Base-by-base conservation (phyloP, 2,888 invertebrate genomes). In the Conchocele bisecta region DNA sequence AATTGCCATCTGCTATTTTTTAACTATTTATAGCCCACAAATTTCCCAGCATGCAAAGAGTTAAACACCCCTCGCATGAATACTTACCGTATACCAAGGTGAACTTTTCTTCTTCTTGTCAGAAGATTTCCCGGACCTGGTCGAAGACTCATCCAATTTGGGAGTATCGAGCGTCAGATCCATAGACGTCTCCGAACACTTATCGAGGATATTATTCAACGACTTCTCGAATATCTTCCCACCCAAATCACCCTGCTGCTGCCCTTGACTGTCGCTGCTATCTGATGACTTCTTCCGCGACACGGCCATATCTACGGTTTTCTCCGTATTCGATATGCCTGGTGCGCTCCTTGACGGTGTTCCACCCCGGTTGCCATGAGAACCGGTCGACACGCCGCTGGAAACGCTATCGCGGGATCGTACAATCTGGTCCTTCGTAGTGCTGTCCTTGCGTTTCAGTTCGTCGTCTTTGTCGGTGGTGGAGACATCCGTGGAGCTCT, bases 11-110 rank as follows among this genome's bases (percentile, higher is more conserved):
- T n/a, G n/a, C n/a, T n/a, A n/a, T n/a, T n/a, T n/a, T n/a, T n/a
- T n/a, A n/a, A n/a, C n/a, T n/a, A n/a, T n/a, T n/a, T n/a, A n/a
- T n/a, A n/a, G n/a, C n/a, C n/a, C n/a, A n/a, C n/a, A n/a, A n/a
- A n/a, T n/a, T n/a, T n/a, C n/a, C n/a, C n/a, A n/a, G n/a, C n/a
- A n/a, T n/a, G n/a, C n/a, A n/a, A n/a, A n/a, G n/a, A n/a, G n/a
- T n/a, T n/a, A n/a, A n/a, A n/a, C n/a, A n/a, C n/a, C n/a, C n/a
- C n/a, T n/a, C n/a, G n/a, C n/a, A n/a, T n/a, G n/a, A n/a, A n/a
- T n/a, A 82, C 89, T 86, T 80, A 89, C 89, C 53, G 88, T 86
- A 60, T 89, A 89, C 89, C 89, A 89, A 3, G 88, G 83, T 5
- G 81, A 71, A 44, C 78, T 81, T 65, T 87, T 88, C 82, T 87